Percentiles rank a stretch among this genome's conserved stretches.
Evolutionary conservation across 2,888 invertebrate genomes (phyloP).

Genomic region (Limnephilus auricula): DNA sequence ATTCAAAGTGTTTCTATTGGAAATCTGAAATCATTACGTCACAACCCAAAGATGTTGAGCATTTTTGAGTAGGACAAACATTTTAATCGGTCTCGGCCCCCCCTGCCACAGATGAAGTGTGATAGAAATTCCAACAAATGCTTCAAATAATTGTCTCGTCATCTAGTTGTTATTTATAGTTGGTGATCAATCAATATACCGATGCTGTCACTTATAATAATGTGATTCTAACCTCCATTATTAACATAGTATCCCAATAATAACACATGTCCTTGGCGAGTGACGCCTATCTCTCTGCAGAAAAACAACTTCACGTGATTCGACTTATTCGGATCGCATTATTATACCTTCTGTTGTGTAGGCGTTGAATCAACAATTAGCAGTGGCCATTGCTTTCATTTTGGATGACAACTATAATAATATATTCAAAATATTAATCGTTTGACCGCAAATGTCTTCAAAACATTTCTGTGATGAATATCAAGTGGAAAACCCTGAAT

Average conservation of each 20-base stretch:
- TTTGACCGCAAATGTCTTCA: background rate
- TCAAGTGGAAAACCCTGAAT: background rate
- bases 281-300: background rate
- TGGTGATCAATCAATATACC: background rate
- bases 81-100: too few species aligned
- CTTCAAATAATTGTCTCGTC: background rate
- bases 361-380: background rate
- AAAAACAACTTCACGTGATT: background rate
- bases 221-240: background rate
- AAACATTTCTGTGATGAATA: background rate
- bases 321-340: background rate
- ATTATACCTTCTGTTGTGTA: background rate
- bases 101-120: background rate
- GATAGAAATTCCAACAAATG: background rate
- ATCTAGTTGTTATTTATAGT: background rate
- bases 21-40: too few species aligned
- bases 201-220: background rate
- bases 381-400: background rate
- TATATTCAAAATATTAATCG: background rate
- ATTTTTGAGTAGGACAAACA: too few species aligned
- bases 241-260: background rate
- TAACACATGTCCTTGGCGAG: background rate
- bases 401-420: background rate
- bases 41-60: too few species aligned
- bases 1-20: too few species aligned